Conservation (phyloP, 2,888 invertebrate genomes). For the Sympetrum striolatum region DNA sequence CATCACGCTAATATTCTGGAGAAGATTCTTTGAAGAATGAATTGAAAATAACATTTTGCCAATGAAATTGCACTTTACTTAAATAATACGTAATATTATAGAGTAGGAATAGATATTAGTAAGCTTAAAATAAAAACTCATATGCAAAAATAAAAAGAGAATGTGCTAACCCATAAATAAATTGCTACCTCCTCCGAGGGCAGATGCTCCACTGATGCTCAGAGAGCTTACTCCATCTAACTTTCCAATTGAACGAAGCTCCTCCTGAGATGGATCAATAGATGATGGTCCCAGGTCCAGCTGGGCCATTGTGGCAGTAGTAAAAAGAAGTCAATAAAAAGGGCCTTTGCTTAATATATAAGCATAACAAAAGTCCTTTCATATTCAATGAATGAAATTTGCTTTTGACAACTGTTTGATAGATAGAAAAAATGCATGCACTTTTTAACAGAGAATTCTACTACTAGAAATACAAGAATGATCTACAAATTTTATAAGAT, state of each 20-base stretch:
- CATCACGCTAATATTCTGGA: too few species aligned
- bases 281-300: constrained; percentile 70
- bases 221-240: constrained; percentile 62
- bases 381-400: background rate
- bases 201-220: constrained; percentile 41
- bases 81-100: too few species aligned
- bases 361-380: background rate
- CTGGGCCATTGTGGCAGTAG: constrained; percentile 58
- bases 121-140: background rate
- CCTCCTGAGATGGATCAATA: constrained; percentile 71
- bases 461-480: too few species aligned
- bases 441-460: too few species aligned
- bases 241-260: constrained; percentile 65
- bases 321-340: constrained; percentile 18
- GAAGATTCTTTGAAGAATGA: too few species aligned
- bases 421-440: too few species aligned
- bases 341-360: background rate
- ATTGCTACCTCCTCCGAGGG: background rate
- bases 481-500: too few species aligned
- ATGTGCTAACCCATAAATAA: constrained; percentile 17
- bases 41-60: too few species aligned
- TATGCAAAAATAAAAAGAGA: background rate
- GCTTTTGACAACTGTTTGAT: background rate
- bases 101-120: too few species aligned
- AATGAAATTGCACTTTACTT: too few species aligned